Evolutionary conservation across 2,113 vertebrate species (phyloP), one percentile per base, ranked within the genome.

Genomic region (Ceyx margarethae): DNA sequence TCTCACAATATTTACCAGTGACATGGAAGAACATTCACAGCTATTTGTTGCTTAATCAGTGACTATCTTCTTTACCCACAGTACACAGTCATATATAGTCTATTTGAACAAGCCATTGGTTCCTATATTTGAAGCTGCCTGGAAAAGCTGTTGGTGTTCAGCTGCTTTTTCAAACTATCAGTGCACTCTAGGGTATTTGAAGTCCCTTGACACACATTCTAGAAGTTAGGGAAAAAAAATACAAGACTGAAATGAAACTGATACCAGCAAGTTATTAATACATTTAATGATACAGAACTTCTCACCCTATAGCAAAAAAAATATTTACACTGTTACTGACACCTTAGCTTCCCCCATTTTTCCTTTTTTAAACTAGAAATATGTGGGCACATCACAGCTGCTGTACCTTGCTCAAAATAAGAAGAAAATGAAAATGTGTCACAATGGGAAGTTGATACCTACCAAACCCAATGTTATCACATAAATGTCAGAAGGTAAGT

Each of bases 161-260:
- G 56, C 60, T 91, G 88, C 85, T 89, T 95, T 54, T 96, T 88
- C 81, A 68, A 94, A 88, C 42, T 83, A 19, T 23, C 42, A 58
- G 16, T 50, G 11, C 11, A 51, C 74, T 93, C 78, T 81, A 73
- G 85, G 80, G 73, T 92, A 60, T 83, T 95, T 83, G 74, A 93
- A 95, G 62, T 96, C 94, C 71, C 79, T 74, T 64, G 89, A 94
- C 74, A 51, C 71, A 69, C 89, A 67, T 93, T 92, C 43, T 68
- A 93, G 87, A 95, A 95, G 62, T 87, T 89, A 85, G 81, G 89
- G 87, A 89, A 89, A 97, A 97, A 94, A 90, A 88, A 75, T 77
- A 91, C 43, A 94, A 68, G 42, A 76, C 83, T 76, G 90, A 96
- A 92, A 94, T 93, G 90, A 94, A 94, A 94, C 79, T 88, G 72